These are phyloP conservation scores for Chionodraco myersi DNA, from an alignment of 2,113 vertebrate species.

Conservation along the genomic window DNA sequence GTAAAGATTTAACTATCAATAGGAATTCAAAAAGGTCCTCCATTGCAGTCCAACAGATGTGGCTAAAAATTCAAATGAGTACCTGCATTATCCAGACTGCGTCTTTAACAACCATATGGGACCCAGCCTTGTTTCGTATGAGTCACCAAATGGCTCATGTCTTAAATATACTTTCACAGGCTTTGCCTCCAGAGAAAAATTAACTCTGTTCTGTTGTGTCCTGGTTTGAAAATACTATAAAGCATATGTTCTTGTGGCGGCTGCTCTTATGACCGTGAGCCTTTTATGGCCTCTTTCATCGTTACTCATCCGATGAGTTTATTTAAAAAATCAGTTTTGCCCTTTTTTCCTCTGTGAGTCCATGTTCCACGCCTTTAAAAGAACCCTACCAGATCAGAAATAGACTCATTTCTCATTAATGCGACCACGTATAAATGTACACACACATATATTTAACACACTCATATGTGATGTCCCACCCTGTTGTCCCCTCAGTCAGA, in stretches of 20 bases:
- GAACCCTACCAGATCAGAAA: slow-evolving; percentile 39
- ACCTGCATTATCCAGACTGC: slow-evolving; percentile 56
- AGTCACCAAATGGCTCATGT: neutral
- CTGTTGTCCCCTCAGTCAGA: slow-evolving; percentile 30
- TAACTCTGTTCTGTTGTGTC: slow-evolving; percentile 23
- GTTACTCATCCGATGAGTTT: slow-evolving; percentile 57
- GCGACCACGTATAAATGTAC: slow-evolving; percentile 13
- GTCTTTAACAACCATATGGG: slow-evolving; percentile 52
- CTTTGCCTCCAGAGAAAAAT: slow-evolving; percentile 48
- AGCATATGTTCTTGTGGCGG: slow-evolving; percentile 26
- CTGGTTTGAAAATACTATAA: slow-evolving; percentile 45
- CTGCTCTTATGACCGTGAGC: slow-evolving; percentile 33
- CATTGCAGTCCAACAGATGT: slow-evolving; percentile 32
- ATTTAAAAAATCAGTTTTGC: slow-evolving; percentile 45
- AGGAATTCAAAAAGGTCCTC: slow-evolving; percentile 16
- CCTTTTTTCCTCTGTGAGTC: slow-evolving; percentile 28
- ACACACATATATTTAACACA: slow-evolving; percentile 4
- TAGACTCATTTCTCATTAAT: slow-evolving; percentile 33
- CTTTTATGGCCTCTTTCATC: slow-evolving; percentile 45
- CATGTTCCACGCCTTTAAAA: slow-evolving; percentile 45
- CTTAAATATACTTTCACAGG: slow-evolving; percentile 51
- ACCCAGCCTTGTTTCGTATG: neutral
- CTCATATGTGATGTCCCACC: slow-evolving; percentile 30
- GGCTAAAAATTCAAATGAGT: slow-evolving; percentile 43
- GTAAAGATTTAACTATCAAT: neutral